phyloP scores from a whole-genome alignment of 2,113 vertebrate species.

The Colossoma macropomum region DNA sequence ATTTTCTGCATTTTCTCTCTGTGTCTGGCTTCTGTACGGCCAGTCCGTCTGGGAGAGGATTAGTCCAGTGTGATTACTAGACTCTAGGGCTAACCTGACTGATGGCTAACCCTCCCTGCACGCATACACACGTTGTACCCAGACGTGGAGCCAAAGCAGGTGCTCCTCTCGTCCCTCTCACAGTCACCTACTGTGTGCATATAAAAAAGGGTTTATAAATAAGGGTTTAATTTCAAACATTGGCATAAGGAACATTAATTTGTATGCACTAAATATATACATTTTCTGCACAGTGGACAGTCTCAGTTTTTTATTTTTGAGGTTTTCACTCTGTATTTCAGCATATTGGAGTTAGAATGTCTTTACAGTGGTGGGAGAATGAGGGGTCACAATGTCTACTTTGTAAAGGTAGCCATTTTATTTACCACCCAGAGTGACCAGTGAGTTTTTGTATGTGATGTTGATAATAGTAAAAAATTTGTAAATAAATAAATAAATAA shows the following conservation, averaged over 20 bases:
- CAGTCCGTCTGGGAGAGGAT: conserved; percentile 51
- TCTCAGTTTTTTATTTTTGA: too few relatives aligned
- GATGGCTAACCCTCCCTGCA: conserved; percentile 28
- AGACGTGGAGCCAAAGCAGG: not conserved
- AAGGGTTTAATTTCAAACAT: not conserved
- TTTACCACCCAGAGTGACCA: too few relatives aligned
- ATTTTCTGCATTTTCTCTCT: conserved; percentile 51
- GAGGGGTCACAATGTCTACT: too few relatives aligned
- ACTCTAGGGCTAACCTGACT: conserved; percentile 49
- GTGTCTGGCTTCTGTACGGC: conserved; percentile 38
- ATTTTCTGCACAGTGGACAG: too few relatives aligned
- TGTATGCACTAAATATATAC: too few relatives aligned
- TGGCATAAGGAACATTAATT: not conserved
- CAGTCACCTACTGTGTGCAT: not conserved
- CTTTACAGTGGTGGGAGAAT: too few relatives aligned
- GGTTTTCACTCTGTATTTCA: too few relatives aligned
- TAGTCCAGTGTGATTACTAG: conserved; percentile 50
- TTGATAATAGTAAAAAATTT: too few relatives aligned
- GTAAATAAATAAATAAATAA: too few relatives aligned
- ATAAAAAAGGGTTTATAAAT: not conserved
- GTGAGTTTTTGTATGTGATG: too few relatives aligned
- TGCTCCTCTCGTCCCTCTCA: not conserved
- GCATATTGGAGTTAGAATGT: too few relatives aligned
- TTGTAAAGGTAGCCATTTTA: too few relatives aligned
- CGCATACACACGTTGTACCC: not conserved